phyloP scores from a whole-genome alignment of 64 coral and sea anemone genomes.

The Dendrophyllia cribrosa region DNA sequence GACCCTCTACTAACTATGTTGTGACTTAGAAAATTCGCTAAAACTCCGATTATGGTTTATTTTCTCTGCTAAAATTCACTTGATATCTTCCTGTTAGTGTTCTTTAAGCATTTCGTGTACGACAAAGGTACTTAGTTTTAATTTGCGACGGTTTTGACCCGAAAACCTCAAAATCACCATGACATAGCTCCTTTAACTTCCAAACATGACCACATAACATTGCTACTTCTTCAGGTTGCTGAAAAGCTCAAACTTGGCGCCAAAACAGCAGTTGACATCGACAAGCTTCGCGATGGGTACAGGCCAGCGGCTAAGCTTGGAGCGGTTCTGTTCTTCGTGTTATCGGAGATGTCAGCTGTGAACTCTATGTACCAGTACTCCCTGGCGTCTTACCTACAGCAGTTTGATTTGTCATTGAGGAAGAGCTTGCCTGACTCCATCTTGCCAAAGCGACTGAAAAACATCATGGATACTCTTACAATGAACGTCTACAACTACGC shows the following conservation, averaged over 20 bases:
- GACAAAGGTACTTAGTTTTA: no score
- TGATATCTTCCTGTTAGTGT: no score
- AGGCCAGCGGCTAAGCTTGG: conserved; percentile 96
- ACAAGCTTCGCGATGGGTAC: conserved; percentile 99
- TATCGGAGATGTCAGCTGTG: conserved; percentile 98
- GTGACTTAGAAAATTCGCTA: no score
- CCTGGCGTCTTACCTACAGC: conserved; percentile 86
- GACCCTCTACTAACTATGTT: no score
- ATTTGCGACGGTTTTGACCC: no score
- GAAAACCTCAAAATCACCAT: no score
- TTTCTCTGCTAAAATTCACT: no score
- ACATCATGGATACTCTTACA: conserved; percentile 96
- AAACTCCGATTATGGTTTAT: no score
- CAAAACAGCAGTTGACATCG: conserved; percentile 97
- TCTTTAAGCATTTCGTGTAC: no score
- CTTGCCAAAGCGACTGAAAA: conserved; percentile 93
- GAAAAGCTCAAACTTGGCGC: conserved; percentile 98
- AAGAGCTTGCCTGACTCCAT: conserved; percentile 98
- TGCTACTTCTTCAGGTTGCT: conserved; percentile 66
- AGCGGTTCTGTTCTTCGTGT: conserved; percentile 97
- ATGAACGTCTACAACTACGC: conserved; percentile 99
- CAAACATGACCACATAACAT: background rate
- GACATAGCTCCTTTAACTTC: no score
- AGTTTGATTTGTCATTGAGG: conserved; percentile 93
- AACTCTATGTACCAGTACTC: conserved; percentile 99